A percentile compares a stretch with the other conserved stretches of the same genome.
Evolutionary conservation across 2,113 vertebrate species (phyloP).

Genomic region (Pomatostomus ruficeps): DNA sequence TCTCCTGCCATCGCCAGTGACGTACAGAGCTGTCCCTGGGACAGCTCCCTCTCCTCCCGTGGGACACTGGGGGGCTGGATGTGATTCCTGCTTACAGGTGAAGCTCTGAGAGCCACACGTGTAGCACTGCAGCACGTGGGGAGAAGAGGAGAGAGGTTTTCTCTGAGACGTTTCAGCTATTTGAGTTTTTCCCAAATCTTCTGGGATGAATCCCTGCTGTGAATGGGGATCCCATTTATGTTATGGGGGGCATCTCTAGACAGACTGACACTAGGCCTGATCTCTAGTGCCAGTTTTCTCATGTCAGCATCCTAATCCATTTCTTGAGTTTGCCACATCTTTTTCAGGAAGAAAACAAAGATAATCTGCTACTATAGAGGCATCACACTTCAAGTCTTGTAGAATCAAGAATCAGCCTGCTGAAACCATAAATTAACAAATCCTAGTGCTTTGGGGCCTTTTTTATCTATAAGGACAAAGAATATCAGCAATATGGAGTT

Average conservation of each 20-base stretch:
- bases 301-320: background rate
- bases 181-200: background rate
- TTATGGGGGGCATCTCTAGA: background rate
- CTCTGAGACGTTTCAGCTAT: background rate
- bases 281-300: background rate
- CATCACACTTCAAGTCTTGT: background rate
- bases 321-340: background rate
- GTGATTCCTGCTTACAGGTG: background rate
- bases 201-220: background rate
- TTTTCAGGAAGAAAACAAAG: background rate
- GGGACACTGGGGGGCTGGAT: accelerated
- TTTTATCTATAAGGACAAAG: background rate
- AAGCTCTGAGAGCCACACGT: accelerated
- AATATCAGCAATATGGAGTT: background rate
- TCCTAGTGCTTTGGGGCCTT: background rate
- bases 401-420: background rate
- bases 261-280: background rate
- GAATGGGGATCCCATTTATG: background rate
- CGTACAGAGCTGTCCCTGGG: background rate
- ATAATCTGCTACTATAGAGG: background rate
- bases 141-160: background rate
- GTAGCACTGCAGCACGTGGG: accelerated
- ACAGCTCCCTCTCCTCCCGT: background rate
- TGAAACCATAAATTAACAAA: background rate
- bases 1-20: background rate